Percentiles rank a stretch among this genome's conserved stretches.
phyloP scores from a whole-genome alignment of 2,888 invertebrate species.

The Heliconius sara region DNA sequence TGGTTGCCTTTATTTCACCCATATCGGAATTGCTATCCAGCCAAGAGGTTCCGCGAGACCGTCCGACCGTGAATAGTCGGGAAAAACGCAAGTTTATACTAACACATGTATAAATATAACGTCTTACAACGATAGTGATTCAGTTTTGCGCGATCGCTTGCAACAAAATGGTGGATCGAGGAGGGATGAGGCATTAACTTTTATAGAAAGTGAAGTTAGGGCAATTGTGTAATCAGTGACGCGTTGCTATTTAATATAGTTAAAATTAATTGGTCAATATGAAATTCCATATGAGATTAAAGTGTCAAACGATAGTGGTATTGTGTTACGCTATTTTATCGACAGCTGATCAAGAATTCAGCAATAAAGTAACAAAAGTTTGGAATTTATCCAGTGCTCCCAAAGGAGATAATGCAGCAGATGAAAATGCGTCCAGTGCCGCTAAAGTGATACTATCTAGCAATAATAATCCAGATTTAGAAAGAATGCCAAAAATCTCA shows the following conservation, averaged over 20 bases:
- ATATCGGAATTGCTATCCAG: slow-evolving; percentile 69
- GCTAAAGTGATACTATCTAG: slow-evolving; percentile 68
- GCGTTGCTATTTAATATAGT: slow-evolving; percentile 49
- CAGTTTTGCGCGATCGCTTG: slow-evolving; percentile 82
- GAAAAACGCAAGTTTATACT: slow-evolving; percentile 79
- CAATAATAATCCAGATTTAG: slow-evolving; percentile 52
- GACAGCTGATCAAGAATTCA: slow-evolving; percentile 60
- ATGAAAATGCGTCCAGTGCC: slow-evolving; percentile 69
- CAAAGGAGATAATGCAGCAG: slow-evolving; percentile 66
- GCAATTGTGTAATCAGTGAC: slow-evolving; percentile 61
- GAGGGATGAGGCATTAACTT: slow-evolving; percentile 56
- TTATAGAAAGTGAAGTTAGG: slow-evolving; percentile 70
- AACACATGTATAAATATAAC: slow-evolving; percentile 82
- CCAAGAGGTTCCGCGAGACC: slow-evolving; percentile 63
- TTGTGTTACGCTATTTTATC: slow-evolving; percentile 61
- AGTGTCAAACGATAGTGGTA: slow-evolving; percentile 65
- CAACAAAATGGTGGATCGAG: slow-evolving; percentile 76
- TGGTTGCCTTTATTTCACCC: slow-evolving; percentile 64
- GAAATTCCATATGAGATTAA: slow-evolving; percentile 60
- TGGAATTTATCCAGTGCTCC: slow-evolving; percentile 66
- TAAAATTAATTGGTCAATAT: slow-evolving; percentile 56
- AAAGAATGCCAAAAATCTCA: slow-evolving; percentile 49
- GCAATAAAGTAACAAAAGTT: slow-evolving; percentile 68
- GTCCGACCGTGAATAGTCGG: slow-evolving; percentile 74
- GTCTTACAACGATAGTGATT: slow-evolving; percentile 71